These are phyloP conservation scores for Pterostichus niger DNA, from an alignment of 2,888 invertebrate species.

Conservation along the genomic window DNA sequence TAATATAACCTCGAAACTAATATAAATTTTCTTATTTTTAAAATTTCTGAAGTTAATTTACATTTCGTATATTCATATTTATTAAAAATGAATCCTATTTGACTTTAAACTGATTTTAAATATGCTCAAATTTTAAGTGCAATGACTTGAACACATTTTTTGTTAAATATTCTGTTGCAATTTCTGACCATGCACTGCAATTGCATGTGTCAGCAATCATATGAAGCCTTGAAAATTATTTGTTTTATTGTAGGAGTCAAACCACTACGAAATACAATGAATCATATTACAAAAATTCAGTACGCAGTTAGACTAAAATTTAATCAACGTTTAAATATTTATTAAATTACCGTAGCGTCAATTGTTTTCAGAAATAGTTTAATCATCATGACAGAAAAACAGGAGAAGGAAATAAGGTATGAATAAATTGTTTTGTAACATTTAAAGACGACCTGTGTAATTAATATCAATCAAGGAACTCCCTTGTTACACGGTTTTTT, in stretches of 20 bases:
- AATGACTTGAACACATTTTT: background rate
- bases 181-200: slow-evolving; percentile 24
- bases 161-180: background rate
- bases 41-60: no score
- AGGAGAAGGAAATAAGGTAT: background rate
- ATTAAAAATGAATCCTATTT: no score
- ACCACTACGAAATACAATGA: slow-evolving; percentile 28
- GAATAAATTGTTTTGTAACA: slow-evolving; percentile 10
- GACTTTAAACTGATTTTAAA: no score
- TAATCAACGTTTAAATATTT: slow-evolving; percentile 11
- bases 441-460: slow-evolving; percentile 23
- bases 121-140: background rate
- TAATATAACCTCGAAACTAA: no score
- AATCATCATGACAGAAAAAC: slow-evolving; percentile 1
- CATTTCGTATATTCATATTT: no score
- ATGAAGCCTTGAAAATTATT: slow-evolving; percentile 25
- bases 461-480: slow-evolving; percentile 13
- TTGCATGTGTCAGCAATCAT: slow-evolving; percentile 44
- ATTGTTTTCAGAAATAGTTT: background rate
- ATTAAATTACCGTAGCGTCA: background rate
- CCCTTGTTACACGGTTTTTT: slow-evolving; percentile 40
- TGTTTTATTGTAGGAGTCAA: slow-evolving; percentile 45
- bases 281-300: slow-evolving; percentile 32
- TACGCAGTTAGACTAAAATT: slow-evolving; percentile 15
- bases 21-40: no score